phyloP scores from a whole-genome alignment of 1,140 invertebrate species.

The Solenopsis invicta region DNA sequence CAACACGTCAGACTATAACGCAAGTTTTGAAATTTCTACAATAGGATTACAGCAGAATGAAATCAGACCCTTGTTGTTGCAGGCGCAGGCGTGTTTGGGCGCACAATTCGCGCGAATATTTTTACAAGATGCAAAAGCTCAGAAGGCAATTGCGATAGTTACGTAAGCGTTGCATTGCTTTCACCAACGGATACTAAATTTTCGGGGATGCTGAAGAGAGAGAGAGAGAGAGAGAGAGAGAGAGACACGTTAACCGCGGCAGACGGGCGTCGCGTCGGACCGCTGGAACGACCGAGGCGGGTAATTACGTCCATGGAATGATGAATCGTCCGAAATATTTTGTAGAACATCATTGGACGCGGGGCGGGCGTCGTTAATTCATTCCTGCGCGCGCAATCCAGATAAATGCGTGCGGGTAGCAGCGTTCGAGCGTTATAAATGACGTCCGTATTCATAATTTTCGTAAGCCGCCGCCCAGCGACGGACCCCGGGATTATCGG shows the following conservation, averaged over 20 bases:
- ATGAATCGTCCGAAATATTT: conserved; percentile 81
- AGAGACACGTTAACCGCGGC: background rate
- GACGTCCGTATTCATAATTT: conserved; percentile 80
- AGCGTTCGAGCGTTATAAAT: conserved; percentile 77
- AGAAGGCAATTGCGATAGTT: background rate
- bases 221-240: no score
- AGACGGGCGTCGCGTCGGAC: background rate
- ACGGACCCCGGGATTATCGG: conserved; percentile 66
- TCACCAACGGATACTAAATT: background rate
- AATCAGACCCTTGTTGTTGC: no score
- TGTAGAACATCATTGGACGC: conserved; percentile 75
- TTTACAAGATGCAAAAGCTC: background rate
- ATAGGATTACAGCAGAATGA: background rate
- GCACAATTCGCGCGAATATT: background rate
- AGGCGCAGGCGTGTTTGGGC: background rate
- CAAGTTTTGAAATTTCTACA: background rate
- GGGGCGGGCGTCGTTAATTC: conserved; percentile 78
- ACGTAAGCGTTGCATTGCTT: background rate
- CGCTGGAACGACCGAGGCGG: conserved; percentile 41
- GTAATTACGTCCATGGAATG: conserved; percentile 74
- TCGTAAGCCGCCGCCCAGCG: conserved; percentile 74
- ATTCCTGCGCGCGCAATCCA: conserved; percentile 71
- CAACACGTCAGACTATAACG: background rate
- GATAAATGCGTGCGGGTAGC: conserved; percentile 73
- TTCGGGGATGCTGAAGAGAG: conserved; percentile 19